phyloP scores from a whole-genome alignment of 2,888 invertebrate genomes.

The Salticus scenicus region DNA sequence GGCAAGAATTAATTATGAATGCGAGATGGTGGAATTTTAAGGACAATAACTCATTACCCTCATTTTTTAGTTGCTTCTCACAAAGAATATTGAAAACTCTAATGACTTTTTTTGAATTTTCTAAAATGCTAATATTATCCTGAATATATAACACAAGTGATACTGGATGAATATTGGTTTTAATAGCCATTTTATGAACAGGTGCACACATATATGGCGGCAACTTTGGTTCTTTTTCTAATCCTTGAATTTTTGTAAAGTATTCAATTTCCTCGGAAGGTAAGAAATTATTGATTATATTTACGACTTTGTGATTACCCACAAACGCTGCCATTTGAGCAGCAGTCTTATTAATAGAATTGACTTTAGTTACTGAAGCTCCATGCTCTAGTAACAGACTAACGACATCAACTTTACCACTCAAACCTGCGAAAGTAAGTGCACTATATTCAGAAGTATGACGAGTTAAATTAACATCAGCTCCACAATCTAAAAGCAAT shows the following conservation, averaged over 20 bases:
- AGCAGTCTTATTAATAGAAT: slow-evolving; percentile 93
- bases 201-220: slow-evolving; percentile 83
- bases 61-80: slow-evolving; percentile 89
- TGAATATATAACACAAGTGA: slow-evolving; percentile 85
- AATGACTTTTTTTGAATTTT: slow-evolving; percentile 83
- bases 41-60: slow-evolving; percentile 92
- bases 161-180: slow-evolving; percentile 90
- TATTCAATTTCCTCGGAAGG: slow-evolving; percentile 88
- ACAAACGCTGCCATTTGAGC: slow-evolving; percentile 99
- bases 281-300: slow-evolving; percentile 95
- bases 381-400: slow-evolving; percentile 89
- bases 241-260: slow-evolving; percentile 85
- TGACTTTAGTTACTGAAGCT: slow-evolving; percentile 86
- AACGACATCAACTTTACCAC: slow-evolving; percentile 91
- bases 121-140: slow-evolving; percentile 82
- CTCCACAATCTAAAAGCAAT: slow-evolving; percentile 91
- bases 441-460: slow-evolving; percentile 91
- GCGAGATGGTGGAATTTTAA: slow-evolving; percentile 91
- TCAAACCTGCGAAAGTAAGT: slow-evolving; percentile 96
- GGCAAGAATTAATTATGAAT: slow-evolving; percentile 84
- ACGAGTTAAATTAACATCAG: slow-evolving; percentile 91
- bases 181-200: slow-evolving; percentile 89
- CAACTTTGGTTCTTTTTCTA: slow-evolving; percentile 86
- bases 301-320: slow-evolving; percentile 89
- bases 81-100: slow-evolving; percentile 89